Conservation (phyloP, 2,113 vertebrate species). For the Triplophysa siluroides region DNA sequence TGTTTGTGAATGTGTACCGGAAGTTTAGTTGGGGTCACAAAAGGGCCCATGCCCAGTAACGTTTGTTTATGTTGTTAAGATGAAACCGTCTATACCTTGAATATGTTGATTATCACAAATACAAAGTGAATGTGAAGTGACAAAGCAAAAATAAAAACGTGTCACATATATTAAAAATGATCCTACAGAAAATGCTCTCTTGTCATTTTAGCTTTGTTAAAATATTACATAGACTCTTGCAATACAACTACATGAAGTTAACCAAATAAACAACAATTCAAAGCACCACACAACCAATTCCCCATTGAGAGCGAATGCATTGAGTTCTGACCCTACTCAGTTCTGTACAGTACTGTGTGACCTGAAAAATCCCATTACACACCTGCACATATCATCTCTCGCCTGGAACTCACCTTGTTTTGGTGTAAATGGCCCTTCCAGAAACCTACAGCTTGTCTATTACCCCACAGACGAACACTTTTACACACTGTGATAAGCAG, state of each 20-base stretch:
- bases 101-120: too few species aligned
- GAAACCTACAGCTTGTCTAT: not conserved
- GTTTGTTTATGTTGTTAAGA: too few species aligned
- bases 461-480: constrained; percentile 1
- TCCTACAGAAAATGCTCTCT: not conserved
- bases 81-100: too few species aligned
- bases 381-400: constrained; percentile 26
- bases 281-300: not conserved
- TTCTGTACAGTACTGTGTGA: not conserved
- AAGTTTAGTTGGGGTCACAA: too few species aligned
- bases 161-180: not conserved
- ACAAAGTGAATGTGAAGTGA: not conserved
- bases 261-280: constrained; percentile 25
- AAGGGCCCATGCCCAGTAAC: too few species aligned
- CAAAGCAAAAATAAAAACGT: not conserved
- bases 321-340: not conserved
- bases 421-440: constrained; percentile 4
- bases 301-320: constrained; percentile 13
- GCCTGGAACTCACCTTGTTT: constrained; percentile 8
- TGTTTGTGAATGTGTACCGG: too few species aligned
- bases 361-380: constrained; percentile 14
- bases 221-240: not conserved
- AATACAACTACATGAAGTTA: constrained; percentile 15
- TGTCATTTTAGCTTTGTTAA: constrained; percentile 5
- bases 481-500: not conserved